Evolutionary conservation across 2,113 vertebrate genomes (phyloP).

Genomic region (Agapornis roseicollis): DNA sequence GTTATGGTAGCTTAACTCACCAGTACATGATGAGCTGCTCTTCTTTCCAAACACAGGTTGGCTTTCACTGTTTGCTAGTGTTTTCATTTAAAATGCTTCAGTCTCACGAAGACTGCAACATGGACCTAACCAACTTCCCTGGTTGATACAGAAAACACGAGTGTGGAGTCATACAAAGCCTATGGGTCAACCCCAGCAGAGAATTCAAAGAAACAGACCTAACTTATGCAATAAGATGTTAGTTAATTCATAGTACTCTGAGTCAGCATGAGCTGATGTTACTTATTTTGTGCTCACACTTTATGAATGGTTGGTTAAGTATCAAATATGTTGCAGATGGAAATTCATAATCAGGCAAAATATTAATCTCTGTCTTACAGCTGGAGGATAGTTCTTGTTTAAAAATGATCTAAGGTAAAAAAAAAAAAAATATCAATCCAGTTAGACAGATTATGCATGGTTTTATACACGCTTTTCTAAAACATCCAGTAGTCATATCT

Average conservation of each 20-base stretch:
- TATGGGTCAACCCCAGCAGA: not conserved
- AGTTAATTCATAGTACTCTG: not conserved
- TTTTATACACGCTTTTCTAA: not conserved
- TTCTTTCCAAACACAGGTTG: not conserved
- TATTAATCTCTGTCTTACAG: not conserved
- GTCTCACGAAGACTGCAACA: not conserved
- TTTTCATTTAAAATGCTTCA: not conserved
- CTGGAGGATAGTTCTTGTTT: not conserved
- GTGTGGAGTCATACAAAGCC: not conserved
- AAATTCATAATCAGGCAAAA: not conserved
- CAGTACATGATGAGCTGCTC: not conserved
- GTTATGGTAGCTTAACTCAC: not conserved
- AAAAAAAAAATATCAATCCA: too few relatives aligned
- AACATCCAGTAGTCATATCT: not conserved
- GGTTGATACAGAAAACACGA: not conserved
- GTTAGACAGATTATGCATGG: not conserved
- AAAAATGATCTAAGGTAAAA: not conserved
- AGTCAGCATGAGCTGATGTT: not conserved
- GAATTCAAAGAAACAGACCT: not conserved
- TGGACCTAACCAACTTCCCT: not conserved
- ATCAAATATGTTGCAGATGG: not conserved
- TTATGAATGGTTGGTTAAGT: not conserved
- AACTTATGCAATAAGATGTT: rapidly evolving
- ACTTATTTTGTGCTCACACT: not conserved
- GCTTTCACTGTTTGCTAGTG: not conserved